Evolutionary conservation across 2,113 vertebrate genomes (phyloP), one percentile per base, ranked within the genome.

Genomic region (Megaceryle maxima): DNA sequence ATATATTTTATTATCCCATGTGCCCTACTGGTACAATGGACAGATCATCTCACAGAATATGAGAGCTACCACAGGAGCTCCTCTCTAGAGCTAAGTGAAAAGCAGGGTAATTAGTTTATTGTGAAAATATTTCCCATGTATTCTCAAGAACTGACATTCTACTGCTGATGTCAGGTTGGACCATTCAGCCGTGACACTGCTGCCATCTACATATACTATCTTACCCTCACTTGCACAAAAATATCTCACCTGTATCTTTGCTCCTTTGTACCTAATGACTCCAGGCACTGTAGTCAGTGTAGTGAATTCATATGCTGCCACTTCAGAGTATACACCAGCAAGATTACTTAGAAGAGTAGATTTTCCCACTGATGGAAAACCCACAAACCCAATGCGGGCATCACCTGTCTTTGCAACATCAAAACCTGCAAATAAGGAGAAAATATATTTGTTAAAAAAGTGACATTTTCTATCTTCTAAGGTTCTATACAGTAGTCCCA

Each of bases 341-440:
- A 99, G 98, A 97, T 99, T 99, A 97, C 99, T 99, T 2, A 99
- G 98, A 92, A 99, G 98, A 13, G 99, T 99, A 16, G 99, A 99
- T 95, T 99, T 99, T 63, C 99, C 99, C 88, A 99, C 99, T 16
- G 99, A 99, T 4, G 99, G 99, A 96, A 99, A 99, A 39, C 99
- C 99, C 64, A 99, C 99, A 94, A 99, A 99, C n/a, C 99, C 99
- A 63, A 99, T 99, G 53, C 99, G 98, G 37, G 99, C 99, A 95
- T 99, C 99, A 21, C 99, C 99, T 0, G 99, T 99, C 98, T 99
- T 99, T 21, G 99, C 99, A 60, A 99, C 99, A 78, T 99, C 99
- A 88, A 99, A 99, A 93, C 99, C 99, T 99, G 85, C 79, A 95
- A 92, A 84, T 19, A 51, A 82, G n/a, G 20, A 90, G 56, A 17